Evolutionary conservation across 2,113 vertebrate species (phyloP).

Genomic region (human): GRCh38 chr2:176389001-176389500

Average conservation of each 20-base stretch:
- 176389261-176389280: neutral
- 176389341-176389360: neutral
- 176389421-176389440: neutral
- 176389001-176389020: constrained; percentile 15
- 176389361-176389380: neutral
- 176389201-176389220: neutral
- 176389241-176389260: neutral
- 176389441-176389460: neutral
- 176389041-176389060: neutral
- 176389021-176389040: neutral
- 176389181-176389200: neutral
- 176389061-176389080: neutral
- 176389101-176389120: rapidly evolving
- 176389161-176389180: neutral
- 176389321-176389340: neutral
- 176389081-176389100: neutral
- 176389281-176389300: neutral
- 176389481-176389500: neutral
- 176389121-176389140: neutral
- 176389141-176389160: neutral
- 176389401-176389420: neutral
- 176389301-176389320: neutral
- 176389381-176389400: neutral
- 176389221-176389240: neutral
- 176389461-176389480: neutral